Conservation (phyloP, 2,797 vertebrate genomes). For the Eptatretus atami region DNA sequence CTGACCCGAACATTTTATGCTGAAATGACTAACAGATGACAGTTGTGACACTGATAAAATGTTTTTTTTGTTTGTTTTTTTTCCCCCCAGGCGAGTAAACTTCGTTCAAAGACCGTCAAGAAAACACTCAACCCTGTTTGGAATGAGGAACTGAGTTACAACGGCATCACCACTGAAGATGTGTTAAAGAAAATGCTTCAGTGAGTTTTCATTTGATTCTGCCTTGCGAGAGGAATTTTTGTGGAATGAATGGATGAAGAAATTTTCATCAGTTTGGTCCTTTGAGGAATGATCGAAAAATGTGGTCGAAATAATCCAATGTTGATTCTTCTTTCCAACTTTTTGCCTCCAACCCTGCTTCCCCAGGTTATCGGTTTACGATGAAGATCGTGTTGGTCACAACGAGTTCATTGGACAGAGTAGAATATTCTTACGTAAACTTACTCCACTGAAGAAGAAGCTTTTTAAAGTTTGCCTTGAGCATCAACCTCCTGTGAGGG, state of each 20-base stretch:
- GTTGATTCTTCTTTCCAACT: too few species aligned
- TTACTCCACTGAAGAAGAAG: conserved; percentile 69
- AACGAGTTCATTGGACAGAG: conserved; percentile 92
- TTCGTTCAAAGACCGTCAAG: conserved; percentile 69
- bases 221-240: too few species aligned
- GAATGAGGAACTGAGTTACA: conserved; percentile 73
- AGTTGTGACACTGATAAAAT: background rate
- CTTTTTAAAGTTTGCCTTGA: conserved; percentile 82
- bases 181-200: conserved; percentile 87
- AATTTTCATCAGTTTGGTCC: too few species aligned
- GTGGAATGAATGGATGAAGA: too few species aligned
- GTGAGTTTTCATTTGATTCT: conserved; percentile 12
- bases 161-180: conserved; percentile 69
- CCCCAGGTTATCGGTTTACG: conserved; percentile 60
- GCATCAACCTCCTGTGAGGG: conserved; percentile 45
- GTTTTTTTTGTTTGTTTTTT: background rate
- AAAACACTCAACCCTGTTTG: conserved; percentile 68
- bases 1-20: too few species aligned
- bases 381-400: conserved; percentile 87
- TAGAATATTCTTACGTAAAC: conserved; percentile 61
- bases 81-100: conserved; percentile 39
- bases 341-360: too few species aligned
- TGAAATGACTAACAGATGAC: too few species aligned
- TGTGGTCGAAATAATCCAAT: too few species aligned
- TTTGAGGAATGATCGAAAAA: too few species aligned